These are phyloP conservation scores for Dromius quadrimaculatus DNA, from an alignment of 2,888 invertebrate genomes.

Conservation along the genomic window DNA sequence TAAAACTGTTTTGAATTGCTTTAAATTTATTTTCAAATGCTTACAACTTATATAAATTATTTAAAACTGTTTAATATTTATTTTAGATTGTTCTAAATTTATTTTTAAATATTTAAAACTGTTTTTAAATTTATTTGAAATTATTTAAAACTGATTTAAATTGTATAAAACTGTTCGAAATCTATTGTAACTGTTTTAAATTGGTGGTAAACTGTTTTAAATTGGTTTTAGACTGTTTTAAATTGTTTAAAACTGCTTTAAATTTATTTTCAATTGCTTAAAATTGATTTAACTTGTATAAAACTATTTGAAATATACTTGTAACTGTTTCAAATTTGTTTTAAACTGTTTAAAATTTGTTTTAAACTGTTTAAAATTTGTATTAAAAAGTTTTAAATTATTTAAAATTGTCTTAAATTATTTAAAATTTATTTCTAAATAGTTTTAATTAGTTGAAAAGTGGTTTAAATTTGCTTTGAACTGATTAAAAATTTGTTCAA, in stretches of 20 bases:
- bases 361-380: too few relatives aligned
- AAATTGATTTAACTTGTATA: too few relatives aligned
- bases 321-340: too few relatives aligned
- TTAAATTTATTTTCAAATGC: neutral
- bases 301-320: too few relatives aligned
- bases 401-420: too few relatives aligned
- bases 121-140: neutral
- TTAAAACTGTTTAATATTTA: neutral
- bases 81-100: conserved; percentile 18
- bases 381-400: too few relatives aligned
- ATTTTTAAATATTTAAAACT: neutral
- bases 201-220: neutral
- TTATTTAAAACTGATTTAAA: neutral
- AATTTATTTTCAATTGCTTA: too few relatives aligned
- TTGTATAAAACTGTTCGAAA: neutral
- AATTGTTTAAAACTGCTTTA: neutral
- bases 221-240: neutral
- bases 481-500: too few relatives aligned
- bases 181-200: neutral
- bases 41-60: conserved; percentile 21
- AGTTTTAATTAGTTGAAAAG: too few relatives aligned
- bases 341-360: too few relatives aligned
- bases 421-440: too few relatives aligned
- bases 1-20: neutral
- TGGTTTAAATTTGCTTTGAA: too few relatives aligned